phyloP scores from a whole-genome alignment of 2,113 vertebrate species.

The Cheilinus undulatus region DNA sequence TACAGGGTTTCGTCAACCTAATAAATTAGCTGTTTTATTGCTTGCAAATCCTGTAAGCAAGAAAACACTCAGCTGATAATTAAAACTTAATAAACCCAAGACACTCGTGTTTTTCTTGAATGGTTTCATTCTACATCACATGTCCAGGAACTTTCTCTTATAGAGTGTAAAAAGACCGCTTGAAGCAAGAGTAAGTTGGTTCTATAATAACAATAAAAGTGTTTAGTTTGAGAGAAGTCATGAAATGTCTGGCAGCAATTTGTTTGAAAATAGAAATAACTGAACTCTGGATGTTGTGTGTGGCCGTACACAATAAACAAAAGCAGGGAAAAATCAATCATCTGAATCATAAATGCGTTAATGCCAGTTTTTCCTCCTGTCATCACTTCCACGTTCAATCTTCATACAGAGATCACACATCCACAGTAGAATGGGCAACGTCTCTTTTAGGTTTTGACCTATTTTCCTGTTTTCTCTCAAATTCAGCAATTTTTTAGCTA shows the following conservation, averaged over 20 bases:
- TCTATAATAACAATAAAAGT: background rate
- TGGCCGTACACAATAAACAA: background rate
- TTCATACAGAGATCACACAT: background rate
- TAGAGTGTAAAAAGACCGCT: background rate
- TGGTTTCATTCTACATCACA: background rate
- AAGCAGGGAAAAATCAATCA: background rate
- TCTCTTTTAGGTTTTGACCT: background rate
- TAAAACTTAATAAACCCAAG: background rate
- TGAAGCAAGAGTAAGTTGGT: background rate
- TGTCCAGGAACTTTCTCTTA: background rate
- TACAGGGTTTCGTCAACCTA: too few species aligned
- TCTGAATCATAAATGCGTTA: background rate
- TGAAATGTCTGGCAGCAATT: background rate
- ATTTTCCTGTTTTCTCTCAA: slow-evolving; percentile 17
- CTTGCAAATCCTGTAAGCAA: too few species aligned
- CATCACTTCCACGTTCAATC: background rate
- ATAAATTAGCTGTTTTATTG: too few species aligned
- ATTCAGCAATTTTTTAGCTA: slow-evolving; percentile 1
- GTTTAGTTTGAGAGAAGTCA: background rate
- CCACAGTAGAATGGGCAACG: background rate
- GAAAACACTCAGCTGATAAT: too few species aligned
- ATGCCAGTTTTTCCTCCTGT: background rate
- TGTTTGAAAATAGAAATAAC: background rate
- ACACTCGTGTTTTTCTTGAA: background rate
- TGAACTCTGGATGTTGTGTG: background rate